A percentile compares a stretch with the other conserved stretches of the same genome.
These are phyloP conservation scores for Alloscopus bannaensis DNA, from an alignment of 2,888 invertebrate species.

Conservation along the genomic window DNA sequence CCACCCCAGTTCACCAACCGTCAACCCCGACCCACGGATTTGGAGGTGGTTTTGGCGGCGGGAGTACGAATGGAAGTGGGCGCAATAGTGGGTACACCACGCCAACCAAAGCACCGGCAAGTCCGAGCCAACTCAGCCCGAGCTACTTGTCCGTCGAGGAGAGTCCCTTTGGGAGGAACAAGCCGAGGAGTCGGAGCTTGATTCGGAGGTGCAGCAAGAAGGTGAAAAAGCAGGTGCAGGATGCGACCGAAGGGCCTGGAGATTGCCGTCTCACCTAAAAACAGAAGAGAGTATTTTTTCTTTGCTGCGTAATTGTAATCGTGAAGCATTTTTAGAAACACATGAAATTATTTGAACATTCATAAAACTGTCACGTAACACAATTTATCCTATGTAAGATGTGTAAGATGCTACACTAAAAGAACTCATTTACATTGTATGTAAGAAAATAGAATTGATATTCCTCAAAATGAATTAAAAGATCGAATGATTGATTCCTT, in stretches of 20 bases:
- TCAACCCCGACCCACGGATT: slow-evolving; percentile 30
- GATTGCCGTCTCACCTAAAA: slow-evolving; percentile 84
- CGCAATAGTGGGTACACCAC: slow-evolving; percentile 47
- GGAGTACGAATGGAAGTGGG: slow-evolving; percentile 19
- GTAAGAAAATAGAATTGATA: too few relatives aligned
- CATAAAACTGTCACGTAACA: too few relatives aligned
- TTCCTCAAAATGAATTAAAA: too few relatives aligned
- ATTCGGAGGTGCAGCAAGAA: slow-evolving; percentile 88
- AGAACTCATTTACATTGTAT: too few relatives aligned
- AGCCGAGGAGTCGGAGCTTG: slow-evolving; percentile 84
- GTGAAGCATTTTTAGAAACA: too few relatives aligned
- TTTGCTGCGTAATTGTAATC: too few relatives aligned
- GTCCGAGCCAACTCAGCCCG: slow-evolving; percentile 38
- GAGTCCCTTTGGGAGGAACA: slow-evolving; percentile 73
- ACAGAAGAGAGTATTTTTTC: too few relatives aligned
- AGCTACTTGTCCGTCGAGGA: slow-evolving; percentile 58
- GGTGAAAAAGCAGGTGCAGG: slow-evolving; percentile 86
- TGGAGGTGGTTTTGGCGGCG: too few relatives aligned
- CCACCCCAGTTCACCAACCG: slow-evolving; percentile 32
- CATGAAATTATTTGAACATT: too few relatives aligned
- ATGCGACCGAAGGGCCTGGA: slow-evolving; percentile 81
- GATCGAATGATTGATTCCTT: too few relatives aligned
- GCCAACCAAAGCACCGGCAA: slow-evolving; percentile 46
- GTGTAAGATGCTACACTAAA: too few relatives aligned
- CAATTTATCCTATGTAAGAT: too few relatives aligned